Evolutionary conservation across 2,888 invertebrate species (phyloP).

Genomic region (Arctia plantaginis): DNA sequence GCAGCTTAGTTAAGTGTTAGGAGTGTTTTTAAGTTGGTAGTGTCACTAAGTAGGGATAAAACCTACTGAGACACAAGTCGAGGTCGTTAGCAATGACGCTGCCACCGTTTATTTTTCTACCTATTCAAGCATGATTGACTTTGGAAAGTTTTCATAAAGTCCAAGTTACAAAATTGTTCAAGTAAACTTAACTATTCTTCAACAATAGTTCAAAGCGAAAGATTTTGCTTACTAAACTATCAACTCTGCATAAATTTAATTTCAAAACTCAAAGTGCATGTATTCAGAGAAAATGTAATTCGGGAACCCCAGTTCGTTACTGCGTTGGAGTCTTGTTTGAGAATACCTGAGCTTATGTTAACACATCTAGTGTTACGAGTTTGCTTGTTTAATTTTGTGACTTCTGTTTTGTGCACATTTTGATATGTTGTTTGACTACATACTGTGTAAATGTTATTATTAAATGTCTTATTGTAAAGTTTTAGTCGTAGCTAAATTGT

Average conservation of each 20-base stretch:
- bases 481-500: not conserved
- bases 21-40: not conserved
- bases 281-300: constrained; percentile 40
- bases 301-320: constrained; percentile 37
- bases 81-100: not conserved
- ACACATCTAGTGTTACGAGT: constrained; percentile 27
- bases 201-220: constrained; percentile 4
- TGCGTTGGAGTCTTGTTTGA: constrained; percentile 33
- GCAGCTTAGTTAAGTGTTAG: not conserved
- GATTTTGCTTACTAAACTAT: constrained; percentile 16
- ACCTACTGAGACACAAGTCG: not conserved
- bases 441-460: not conserved
- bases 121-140: not conserved
- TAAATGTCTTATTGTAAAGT: not conserved
- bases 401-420: constrained; percentile 28
- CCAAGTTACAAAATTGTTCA: not conserved
- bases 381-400: constrained; percentile 43
- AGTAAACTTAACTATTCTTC: not conserved
- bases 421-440: not conserved
- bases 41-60: not conserved
- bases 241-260: constrained; percentile 20
- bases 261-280: constrained; percentile 29
- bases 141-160: not conserved
- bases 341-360: constrained; percentile 37
- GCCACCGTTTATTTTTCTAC: not conserved